Evolutionary conservation across 2,113 vertebrate species (phyloP), one percentile per base, ranked within the genome.

Genomic region (Zootoca vivipara): DNA sequence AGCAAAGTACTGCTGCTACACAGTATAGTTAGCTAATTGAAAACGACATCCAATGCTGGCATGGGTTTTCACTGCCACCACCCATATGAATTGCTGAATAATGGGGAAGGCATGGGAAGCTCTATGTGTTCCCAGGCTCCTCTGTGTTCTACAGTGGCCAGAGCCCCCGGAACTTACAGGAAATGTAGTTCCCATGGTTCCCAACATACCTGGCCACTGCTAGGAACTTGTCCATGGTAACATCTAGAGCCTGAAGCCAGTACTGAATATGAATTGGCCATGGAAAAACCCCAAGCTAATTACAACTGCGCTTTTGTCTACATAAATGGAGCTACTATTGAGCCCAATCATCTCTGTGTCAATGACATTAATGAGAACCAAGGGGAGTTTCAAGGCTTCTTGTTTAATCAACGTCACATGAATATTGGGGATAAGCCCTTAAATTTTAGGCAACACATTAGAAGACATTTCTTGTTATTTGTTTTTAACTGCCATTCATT

Each of bases 401-500:
- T 52, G 46, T 52, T 52, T 52, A 52, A 52, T 52, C 10, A 52
- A 52, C 46, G 9, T 52, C 46, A 52, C 46, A 10, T 52, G 46
- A 52, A 52, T 52, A 52, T 52, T 12, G 46, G 10, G 46, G 46
- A 52, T 12, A 10, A 52, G 87, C 12, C 16, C 28, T 89, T 90
- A 52, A 5, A 86, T 90, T 89, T 93, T 89, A 78, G 85, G 75
- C 83, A 62, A 79, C 58, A 78, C 85, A 82, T 90, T 91, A 93
- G 87, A 89, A 79, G 42, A 26, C n/a, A 2, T n/a, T 70, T 52
- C n/a, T 92, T 73, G 93, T n/a, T 80, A 89, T 92, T 91, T 92
- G 86, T 91, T 93, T 95, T 94, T 94, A 94, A 93, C 93, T 87
- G 91, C 88, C 67, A 89, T 91, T 91, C 87, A 90, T 78, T 77